Evolutionary conservation across 2,888 invertebrate species (phyloP).

Genomic region (Erpobdella octoculata): DNA sequence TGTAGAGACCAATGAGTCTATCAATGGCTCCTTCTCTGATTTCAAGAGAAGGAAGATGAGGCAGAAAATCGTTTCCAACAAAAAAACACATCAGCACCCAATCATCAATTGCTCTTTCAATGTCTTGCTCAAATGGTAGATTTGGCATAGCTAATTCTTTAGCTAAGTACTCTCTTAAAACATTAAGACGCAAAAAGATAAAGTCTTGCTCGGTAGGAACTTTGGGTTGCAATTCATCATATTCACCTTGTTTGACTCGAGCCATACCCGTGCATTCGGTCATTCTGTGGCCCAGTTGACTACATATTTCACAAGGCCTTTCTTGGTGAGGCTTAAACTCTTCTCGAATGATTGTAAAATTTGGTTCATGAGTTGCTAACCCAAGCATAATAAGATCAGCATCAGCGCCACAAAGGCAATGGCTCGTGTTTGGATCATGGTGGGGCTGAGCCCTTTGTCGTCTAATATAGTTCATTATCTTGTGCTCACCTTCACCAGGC

Average conservation of each 20-base stretch:
- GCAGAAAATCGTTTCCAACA: conserved; percentile 96
- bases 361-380: conserved; percentile 93
- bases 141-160: conserved; percentile 76
- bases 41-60: conserved; percentile 93
- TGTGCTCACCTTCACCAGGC: conserved; percentile 72
- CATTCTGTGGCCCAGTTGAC: conserved; percentile 55
- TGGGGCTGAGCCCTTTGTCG: conserved; percentile 58
- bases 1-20: conserved; percentile 81
- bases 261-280: conserved; percentile 62
- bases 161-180: conserved; percentile 85
- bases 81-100: conserved; percentile 99
- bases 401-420: conserved; percentile 95
- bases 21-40: conserved; percentile 95
- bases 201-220: conserved; percentile 67
- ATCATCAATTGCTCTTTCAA: conserved; percentile 89
- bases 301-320: conserved; percentile 88
- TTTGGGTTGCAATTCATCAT: conserved; percentile 43
- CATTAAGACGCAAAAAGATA: conserved; percentile 77
- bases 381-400: conserved; percentile 91
- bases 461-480: conserved; percentile 98
- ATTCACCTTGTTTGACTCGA: conserved; percentile 57
- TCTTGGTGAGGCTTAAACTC: conserved; percentile 97
- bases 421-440: conserved; percentile 85
- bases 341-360: conserved; percentile 95
- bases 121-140: conserved; percentile 84